These are phyloP conservation scores for Oikopleura albicans DNA, from an alignment of 23 tunicate species.

Conservation along the genomic window DNA sequence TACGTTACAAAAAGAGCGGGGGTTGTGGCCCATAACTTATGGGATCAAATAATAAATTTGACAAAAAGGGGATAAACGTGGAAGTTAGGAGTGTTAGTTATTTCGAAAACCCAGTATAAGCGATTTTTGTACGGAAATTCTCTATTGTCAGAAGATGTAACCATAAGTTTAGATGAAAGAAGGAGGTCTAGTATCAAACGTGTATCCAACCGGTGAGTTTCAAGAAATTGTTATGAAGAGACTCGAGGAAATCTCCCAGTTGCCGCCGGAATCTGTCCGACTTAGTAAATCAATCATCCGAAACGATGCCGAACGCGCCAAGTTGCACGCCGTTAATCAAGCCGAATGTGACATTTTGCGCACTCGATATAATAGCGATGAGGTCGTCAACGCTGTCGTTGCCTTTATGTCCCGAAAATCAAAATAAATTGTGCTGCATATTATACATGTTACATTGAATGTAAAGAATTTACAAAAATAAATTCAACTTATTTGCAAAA, in stretches of 20 bases:
- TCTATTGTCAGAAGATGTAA: too few species aligned
- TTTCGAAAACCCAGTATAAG: too few species aligned
- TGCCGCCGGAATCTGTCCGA: slow-evolving; percentile 21
- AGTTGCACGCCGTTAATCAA: background rate
- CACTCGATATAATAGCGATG: background rate
- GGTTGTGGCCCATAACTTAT: too few species aligned
- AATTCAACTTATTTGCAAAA: too few species aligned
- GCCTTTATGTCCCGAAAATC: background rate
- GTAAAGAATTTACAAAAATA: too few species aligned
- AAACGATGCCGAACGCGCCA: background rate
- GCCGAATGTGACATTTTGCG: background rate
- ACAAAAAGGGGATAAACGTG: too few species aligned
- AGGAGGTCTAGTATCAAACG: slow-evolving; percentile 28
- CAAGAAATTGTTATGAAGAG: slow-evolving; percentile 27
- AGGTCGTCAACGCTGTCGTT: background rate
- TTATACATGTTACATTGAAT: too few species aligned
- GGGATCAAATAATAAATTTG: too few species aligned
- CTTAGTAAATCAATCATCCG: background rate
- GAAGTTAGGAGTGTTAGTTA: too few species aligned
- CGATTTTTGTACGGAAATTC: too few species aligned
- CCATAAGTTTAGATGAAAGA: background rate
- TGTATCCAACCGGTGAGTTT: slow-evolving; percentile 33
- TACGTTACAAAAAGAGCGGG: too few species aligned
- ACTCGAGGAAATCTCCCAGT: slow-evolving; percentile 29
- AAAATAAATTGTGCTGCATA: too few species aligned